Conservation (phyloP, 2,888 invertebrate genomes). For the Gari tellinella region DNA sequence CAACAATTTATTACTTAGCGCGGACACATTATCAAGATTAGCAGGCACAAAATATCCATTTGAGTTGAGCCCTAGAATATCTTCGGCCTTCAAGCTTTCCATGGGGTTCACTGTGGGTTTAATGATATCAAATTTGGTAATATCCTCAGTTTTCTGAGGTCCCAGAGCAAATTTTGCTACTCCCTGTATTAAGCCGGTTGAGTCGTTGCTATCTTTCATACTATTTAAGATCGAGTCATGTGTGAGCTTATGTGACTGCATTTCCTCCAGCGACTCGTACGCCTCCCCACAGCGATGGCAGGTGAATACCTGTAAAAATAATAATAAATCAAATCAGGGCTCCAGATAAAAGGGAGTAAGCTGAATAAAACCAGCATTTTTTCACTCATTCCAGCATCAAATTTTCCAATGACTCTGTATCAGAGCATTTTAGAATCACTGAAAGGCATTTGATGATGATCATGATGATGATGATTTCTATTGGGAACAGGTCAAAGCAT, state of each 20-base stretch:
- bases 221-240: conserved; percentile 63
- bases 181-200: conserved; percentile 39
- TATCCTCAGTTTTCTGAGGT: conserved; percentile 55
- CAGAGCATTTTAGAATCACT: too few relatives aligned
- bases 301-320: conserved; percentile 61
- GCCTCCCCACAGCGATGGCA: conserved; percentile 75
- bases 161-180: conserved; percentile 71
- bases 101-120: conserved; percentile 14
- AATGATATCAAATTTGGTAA: conserved; percentile 30
- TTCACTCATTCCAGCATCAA: too few relatives aligned
- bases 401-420: too few relatives aligned
- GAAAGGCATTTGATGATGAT: too few relatives aligned
- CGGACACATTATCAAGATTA: conserved; percentile 39
- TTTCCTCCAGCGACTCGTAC: conserved; percentile 70
- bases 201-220: conserved; percentile 44
- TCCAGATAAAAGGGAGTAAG: too few relatives aligned
- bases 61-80: conserved; percentile 20
- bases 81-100: conserved; percentile 19
- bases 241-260: conserved; percentile 68
- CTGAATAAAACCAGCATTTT: too few relatives aligned
- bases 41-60: conserved; percentile 48
- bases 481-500: too few relatives aligned
- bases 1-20: conserved; percentile 32
- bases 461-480: too few relatives aligned
- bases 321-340: neutral